phyloP scores from a whole-genome alignment of 2,113 vertebrate species.

The Catharus fuscescens region DNA sequence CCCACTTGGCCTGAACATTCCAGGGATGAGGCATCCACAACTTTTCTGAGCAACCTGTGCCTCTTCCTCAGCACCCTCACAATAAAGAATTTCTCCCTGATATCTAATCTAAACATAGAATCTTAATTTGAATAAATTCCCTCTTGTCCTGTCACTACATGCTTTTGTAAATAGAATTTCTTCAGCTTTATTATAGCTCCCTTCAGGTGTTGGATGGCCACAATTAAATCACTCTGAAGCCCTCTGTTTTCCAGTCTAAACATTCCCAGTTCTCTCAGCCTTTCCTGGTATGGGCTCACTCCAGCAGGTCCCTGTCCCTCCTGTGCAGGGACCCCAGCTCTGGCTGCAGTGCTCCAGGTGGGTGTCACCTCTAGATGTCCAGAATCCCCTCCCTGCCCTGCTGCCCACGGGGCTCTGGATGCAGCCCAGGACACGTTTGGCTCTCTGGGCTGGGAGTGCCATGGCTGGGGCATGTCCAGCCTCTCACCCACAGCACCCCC shows the following conservation, averaged over 20 bases:
- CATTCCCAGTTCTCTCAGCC: neutral
- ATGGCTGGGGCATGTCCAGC: neutral
- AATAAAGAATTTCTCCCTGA: neutral
- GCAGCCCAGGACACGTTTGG: neutral
- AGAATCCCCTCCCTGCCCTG: neutral
- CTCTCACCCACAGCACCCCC: neutral
- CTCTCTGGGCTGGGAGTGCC: neutral
- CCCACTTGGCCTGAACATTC: neutral
- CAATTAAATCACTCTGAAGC: neutral
- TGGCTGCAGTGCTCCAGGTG: neutral
- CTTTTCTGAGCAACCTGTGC: neutral
- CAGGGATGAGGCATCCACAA: neutral
- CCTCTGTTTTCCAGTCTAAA: neutral
- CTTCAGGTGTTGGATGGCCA: neutral
- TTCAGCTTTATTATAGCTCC: neutral
- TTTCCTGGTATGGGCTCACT: rapidly evolving
- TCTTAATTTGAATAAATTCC: neutral
- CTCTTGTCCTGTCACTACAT: neutral
- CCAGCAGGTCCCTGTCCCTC: rapidly evolving
- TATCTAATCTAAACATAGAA: neutral
- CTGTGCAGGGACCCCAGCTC: neutral
- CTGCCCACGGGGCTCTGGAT: neutral
- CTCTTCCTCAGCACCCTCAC: neutral
- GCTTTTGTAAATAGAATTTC: neutral
- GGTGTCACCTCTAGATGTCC: neutral